Conservation (phyloP, 2,113 vertebrate genomes). For the Chaenogobius annularis region DNA sequence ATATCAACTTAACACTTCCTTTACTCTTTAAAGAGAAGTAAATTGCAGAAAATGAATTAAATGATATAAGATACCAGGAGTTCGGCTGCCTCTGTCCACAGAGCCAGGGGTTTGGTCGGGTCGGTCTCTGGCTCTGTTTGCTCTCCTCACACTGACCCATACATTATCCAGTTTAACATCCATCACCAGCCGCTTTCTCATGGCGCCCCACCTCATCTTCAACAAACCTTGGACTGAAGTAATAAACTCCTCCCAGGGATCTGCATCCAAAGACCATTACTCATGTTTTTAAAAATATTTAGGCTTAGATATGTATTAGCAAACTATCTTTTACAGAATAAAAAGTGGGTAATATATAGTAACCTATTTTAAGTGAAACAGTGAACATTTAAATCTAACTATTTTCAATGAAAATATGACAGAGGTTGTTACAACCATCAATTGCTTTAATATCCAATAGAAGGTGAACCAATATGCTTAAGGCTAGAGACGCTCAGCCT, state of each 20-base stretch:
- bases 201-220: conserved; percentile 55
- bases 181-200: conserved; percentile 37
- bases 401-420: not conserved
- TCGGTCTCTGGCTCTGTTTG: conserved; percentile 54
- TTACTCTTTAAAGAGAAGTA: not conserved
- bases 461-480: not conserved
- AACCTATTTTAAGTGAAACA: not conserved
- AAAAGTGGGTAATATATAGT: not conserved
- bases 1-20: not conserved
- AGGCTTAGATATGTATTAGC: not conserved
- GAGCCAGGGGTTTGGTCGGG: conserved; percentile 59
- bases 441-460: not conserved
- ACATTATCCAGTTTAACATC: conserved; percentile 62
- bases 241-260: conserved; percentile 70
- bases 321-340: not conserved
- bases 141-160: conserved; percentile 74
- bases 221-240: conserved; percentile 49
- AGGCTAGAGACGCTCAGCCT: not conserved
- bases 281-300: not conserved
- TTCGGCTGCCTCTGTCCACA: conserved; percentile 38
- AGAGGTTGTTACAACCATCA: not conserved
- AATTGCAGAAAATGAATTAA: not conserved
- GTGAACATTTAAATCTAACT: not conserved
- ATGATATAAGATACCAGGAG: conserved; percentile 28
- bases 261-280: conserved; percentile 53